Evolutionary conservation across 1,140 invertebrate species (phyloP).

Genomic region (Chironomus tepperi): DNA sequence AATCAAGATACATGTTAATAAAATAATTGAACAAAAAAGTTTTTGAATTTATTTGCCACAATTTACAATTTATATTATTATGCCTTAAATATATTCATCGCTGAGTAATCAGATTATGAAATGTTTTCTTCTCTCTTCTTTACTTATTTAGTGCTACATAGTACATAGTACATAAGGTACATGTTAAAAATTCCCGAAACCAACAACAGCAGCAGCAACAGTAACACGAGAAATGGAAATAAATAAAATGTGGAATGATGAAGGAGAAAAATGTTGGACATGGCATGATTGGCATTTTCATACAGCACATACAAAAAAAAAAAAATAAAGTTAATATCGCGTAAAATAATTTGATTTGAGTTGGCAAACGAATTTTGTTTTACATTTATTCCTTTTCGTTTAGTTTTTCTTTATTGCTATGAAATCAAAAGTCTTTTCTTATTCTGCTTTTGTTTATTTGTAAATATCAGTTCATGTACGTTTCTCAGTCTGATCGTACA

Average conservation of each 20-base stretch:
- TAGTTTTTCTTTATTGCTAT: too few species aligned
- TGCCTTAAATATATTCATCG: constrained; percentile 3
- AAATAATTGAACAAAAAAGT: not conserved
- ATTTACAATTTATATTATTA: not conserved
- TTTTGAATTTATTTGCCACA: not conserved
- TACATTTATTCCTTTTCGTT: too few species aligned
- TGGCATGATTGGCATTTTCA: constrained; percentile 21
- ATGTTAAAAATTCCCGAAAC: not conserved
- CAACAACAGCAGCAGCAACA: not conserved
- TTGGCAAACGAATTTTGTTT: not conserved
- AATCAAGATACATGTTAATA: not conserved
- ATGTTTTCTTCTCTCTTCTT: not conserved
- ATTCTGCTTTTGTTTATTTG: not conserved
- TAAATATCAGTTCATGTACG: not conserved
- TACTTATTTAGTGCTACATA: too few species aligned
- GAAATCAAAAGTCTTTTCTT: too few species aligned
- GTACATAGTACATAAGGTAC: not conserved
- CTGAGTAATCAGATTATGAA: not conserved
- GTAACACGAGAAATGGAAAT: not conserved
- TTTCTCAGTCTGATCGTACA: not conserved
- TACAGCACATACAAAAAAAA: constrained; percentile 7
- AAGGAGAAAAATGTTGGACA: constrained; percentile 12
- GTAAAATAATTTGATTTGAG: constrained; percentile 21
- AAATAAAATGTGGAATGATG: not conserved
- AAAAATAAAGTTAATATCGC: constrained; percentile 18